Percentiles rank a stretch among this genome's conserved stretches.
Conservation (phyloP, 2,888 invertebrate genomes). For the Galerucella pusilla region DNA sequence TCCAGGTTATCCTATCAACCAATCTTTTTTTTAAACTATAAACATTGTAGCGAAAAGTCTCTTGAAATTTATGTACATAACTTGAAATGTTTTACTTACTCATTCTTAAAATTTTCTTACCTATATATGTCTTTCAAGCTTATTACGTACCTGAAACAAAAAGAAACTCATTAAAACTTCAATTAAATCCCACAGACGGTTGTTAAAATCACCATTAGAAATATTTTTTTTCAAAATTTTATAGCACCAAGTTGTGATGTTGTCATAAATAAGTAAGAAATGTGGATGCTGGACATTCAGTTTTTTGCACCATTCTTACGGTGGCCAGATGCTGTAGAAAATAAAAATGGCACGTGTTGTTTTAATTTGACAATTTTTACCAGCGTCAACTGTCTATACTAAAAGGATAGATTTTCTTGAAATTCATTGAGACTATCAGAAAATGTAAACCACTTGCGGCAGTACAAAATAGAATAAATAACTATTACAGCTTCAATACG, state of each 20-base stretch:
- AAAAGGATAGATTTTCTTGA: no score
- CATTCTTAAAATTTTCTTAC: not conserved
- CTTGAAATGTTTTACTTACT: no score
- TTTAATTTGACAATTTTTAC: no score
- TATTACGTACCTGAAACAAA: constrained; percentile 10
- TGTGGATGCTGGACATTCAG: not conserved
- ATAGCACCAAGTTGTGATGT: not conserved
- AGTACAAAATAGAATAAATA: no score
- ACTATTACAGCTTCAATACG: no score
- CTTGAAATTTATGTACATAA: no score
- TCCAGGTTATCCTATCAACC: no score
- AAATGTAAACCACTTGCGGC: no score
- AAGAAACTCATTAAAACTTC: not conserved
- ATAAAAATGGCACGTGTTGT: not conserved
- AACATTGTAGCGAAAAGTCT: no score
- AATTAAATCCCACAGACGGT: not conserved
- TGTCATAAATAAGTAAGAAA: not conserved
- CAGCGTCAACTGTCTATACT: no score
- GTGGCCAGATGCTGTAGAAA: not conserved
- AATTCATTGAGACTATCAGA: no score
- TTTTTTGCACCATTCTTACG: constrained; percentile 1
- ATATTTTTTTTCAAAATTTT: not conserved
- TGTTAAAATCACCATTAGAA: not conserved
- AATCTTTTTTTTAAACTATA: no score
- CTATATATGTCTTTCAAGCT: not conserved